phyloP scores from a whole-genome alignment of 2,113 vertebrate genomes.

The Gasterosteus nipponicus region DNA sequence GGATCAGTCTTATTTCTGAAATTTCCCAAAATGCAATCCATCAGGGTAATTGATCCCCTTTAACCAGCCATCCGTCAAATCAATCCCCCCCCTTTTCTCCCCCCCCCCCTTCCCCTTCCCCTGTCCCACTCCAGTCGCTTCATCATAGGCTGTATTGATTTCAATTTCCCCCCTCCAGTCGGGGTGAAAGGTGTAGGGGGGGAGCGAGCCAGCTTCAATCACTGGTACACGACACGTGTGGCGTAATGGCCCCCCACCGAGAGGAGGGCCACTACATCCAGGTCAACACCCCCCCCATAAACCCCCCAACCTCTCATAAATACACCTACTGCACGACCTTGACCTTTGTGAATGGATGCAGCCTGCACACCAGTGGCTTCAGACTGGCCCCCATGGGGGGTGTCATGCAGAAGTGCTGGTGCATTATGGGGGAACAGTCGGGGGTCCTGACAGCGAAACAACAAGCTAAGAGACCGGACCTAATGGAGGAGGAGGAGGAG shows the following conservation, averaged over 20 bases:
- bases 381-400: conserved; percentile 25
- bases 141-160: conserved; percentile 78
- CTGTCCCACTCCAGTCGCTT: conserved; percentile 56
- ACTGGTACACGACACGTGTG: conserved; percentile 37
- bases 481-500: not conserved
- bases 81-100: not conserved
- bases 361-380: conserved; percentile 21
- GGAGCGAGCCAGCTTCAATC: conserved; percentile 57
- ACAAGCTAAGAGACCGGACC: conserved; percentile 43
- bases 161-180: conserved; percentile 59
- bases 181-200: conserved; percentile 61
- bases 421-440: conserved; percentile 53
- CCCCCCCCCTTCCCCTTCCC: conserved; percentile 5
- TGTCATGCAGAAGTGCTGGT: conserved; percentile 32
- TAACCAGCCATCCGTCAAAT: conserved; percentile 71
- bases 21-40: conserved; percentile 70
- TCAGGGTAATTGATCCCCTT: conserved; percentile 75
- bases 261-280: conserved; percentile 52
- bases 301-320: not conserved
- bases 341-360: conserved; percentile 26
- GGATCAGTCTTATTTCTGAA: conserved; percentile 56
- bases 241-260: conserved; percentile 59
- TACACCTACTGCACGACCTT: conserved; percentile 16
- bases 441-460: conserved; percentile 51
- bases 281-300: conserved; percentile 40